Percentiles rank a stretch among this genome's conserved stretches.
Evolutionary conservation across 2,888 invertebrate species (phyloP).

Genomic region (Drosophila quinaria): DNA sequence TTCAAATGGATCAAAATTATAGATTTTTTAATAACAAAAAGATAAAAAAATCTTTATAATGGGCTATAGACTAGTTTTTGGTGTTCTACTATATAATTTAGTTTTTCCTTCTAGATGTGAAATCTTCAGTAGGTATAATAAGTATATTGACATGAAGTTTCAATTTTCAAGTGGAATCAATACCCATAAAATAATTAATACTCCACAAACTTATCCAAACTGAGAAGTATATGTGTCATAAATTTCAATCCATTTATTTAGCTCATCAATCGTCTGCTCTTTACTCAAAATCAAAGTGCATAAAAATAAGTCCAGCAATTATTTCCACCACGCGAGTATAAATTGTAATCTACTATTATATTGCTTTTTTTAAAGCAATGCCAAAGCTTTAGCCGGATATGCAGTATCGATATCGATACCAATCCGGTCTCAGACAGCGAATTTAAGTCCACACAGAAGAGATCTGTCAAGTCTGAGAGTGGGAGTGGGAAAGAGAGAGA

Average conservation of each 20-base stretch:
- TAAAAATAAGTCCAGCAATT: background rate
- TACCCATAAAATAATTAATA: no score
- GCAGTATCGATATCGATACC: constrained; percentile 50
- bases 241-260: background rate
- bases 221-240: no score
- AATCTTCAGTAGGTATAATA: no score
- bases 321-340: background rate
- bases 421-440: constrained; percentile 32
- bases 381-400: constrained; percentile 45
- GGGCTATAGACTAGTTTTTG: no score
- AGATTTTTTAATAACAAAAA: no score
- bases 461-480: constrained; percentile 14
- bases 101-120: no score
- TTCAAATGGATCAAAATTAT: no score
- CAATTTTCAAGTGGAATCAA: no score
- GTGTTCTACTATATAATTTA: no score
- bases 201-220: background rate
- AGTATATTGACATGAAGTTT: no score
- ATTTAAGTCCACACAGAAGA: constrained; percentile 4
- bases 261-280: background rate
- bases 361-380: constrained; percentile 20
- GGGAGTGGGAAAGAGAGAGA: background rate
- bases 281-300: background rate
- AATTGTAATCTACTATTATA: constrained; percentile 3
- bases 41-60: no score